Percentiles rank a stretch among this genome's conserved stretches.
phyloP scores from a whole-genome alignment of 2,888 invertebrate species.

The Phanerotoma sp. region DNA sequence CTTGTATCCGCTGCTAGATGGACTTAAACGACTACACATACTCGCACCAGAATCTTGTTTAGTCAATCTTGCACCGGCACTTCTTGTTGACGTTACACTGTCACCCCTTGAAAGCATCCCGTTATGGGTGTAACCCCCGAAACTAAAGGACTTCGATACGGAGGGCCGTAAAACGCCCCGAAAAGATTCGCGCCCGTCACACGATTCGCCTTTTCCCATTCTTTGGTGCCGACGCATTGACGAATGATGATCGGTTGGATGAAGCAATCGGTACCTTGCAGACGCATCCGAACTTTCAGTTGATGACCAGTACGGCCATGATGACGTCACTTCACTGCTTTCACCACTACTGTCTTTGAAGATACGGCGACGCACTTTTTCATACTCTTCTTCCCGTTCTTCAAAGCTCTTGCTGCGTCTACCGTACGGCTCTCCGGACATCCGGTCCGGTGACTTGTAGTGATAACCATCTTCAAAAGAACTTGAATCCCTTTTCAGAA shows the following conservation, averaged over 20 bases:
- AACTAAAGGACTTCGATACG: constrained; percentile 84
- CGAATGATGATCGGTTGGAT: constrained; percentile 50
- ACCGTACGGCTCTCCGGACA: constrained; percentile 65
- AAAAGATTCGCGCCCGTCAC: constrained; percentile 58
- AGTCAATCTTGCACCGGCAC: constrained; percentile 68
- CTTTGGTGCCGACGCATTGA: constrained; percentile 55
- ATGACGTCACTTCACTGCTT: constrained; percentile 48
- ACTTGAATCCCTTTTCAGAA: constrained; percentile 79
- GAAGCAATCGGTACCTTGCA: constrained; percentile 49
- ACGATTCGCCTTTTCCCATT: constrained; percentile 60
- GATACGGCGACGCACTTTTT: constrained; percentile 81
- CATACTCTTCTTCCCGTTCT: constrained; percentile 88
- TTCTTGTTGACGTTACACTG: constrained; percentile 67
- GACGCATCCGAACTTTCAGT: constrained; percentile 52
- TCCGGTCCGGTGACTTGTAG: constrained; percentile 64
- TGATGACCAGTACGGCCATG: constrained; percentile 55
- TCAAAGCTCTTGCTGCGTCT: constrained; percentile 84
- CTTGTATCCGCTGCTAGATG: constrained; percentile 76
- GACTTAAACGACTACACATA: constrained; percentile 69
- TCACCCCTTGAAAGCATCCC: constrained; percentile 64
- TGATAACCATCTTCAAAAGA: constrained; percentile 70
- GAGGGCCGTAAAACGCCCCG: constrained; percentile 58
- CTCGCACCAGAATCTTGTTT: constrained; percentile 72
- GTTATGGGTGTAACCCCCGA: constrained; percentile 79
- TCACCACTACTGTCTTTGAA: constrained; percentile 63